These are phyloP conservation scores for Rhysida immarginata DNA, from an alignment of 1,140 invertebrate species.

Conservation along the genomic window DNA sequence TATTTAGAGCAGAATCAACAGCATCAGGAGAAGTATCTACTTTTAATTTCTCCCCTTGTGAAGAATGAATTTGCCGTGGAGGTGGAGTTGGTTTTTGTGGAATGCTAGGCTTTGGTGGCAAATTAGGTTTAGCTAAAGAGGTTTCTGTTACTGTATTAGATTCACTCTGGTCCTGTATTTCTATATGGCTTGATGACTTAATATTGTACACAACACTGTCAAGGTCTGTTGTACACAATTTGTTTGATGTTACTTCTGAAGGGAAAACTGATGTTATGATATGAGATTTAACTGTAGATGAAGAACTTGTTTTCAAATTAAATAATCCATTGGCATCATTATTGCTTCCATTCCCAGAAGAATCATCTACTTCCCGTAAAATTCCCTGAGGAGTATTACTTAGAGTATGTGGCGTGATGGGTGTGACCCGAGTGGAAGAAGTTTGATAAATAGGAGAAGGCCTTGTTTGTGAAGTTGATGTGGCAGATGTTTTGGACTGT, in stretches of 20 bases:
- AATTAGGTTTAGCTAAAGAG: slow-evolving; percentile 41
- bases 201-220: too few relatives aligned
- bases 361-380: background rate
- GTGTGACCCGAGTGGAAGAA: slow-evolving; percentile 60
- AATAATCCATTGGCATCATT: too few relatives aligned
- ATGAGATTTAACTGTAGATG: background rate
- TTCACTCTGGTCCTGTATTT: too few relatives aligned
- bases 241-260: too few relatives aligned
- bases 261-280: background rate
- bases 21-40: slow-evolving; percentile 11
- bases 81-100: slow-evolving; percentile 28
- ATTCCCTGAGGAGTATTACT: slow-evolving; percentile 19
- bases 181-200: too few relatives aligned
- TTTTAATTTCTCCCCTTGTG: background rate
- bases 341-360: too few relatives aligned
- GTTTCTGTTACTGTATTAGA: too few relatives aligned
- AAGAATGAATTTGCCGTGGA: slow-evolving; percentile 30
- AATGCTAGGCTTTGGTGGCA: slow-evolving; percentile 53
- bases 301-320: too few relatives aligned
- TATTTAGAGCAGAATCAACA: slow-evolving; percentile 9
- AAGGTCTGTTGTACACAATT: too few relatives aligned
- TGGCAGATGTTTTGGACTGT: background rate
- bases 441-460: slow-evolving; percentile 42
- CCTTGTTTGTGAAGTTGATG: background rate
- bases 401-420: slow-evolving; percentile 57